Conservation (phyloP, 2,888 invertebrate species). For the Oxystoma pomonae region DNA sequence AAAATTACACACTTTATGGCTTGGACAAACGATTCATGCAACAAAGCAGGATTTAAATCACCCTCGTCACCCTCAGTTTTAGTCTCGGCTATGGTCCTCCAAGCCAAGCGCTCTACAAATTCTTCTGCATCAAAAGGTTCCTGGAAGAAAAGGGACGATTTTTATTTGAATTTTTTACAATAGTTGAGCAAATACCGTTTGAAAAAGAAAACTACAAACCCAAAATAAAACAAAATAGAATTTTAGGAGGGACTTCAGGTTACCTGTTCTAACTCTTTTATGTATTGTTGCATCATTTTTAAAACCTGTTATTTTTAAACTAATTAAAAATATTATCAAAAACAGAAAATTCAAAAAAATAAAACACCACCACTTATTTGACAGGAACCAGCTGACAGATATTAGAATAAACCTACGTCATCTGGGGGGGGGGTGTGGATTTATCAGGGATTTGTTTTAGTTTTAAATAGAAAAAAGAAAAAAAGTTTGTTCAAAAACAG, state of each 20-base stretch:
- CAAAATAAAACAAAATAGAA: not conserved
- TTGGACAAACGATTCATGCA: constrained; percentile 90
- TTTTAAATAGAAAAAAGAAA: too few species aligned
- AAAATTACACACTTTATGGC: constrained; percentile 68
- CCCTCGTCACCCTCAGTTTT: constrained; percentile 64
- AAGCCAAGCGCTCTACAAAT: constrained; percentile 94
- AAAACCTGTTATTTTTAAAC: constrained; percentile 5
- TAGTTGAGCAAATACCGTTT: too few species aligned
- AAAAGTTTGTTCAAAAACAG: too few species aligned
- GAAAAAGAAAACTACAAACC: too few species aligned
- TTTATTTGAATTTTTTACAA: too few species aligned
- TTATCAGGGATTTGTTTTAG: too few species aligned
- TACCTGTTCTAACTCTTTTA: constrained; percentile 84
- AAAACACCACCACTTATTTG: not conserved
- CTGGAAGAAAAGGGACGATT: too few species aligned
- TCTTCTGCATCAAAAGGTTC: constrained; percentile 97
- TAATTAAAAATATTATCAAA: too few species aligned
- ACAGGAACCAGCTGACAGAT: not conserved
- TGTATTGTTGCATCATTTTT: constrained; percentile 79
- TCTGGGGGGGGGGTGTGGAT: too few species aligned
- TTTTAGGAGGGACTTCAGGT: constrained; percentile 14
- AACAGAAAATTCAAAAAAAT: too few species aligned
- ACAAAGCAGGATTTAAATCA: constrained; percentile 78
- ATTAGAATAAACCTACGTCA: too few species aligned
- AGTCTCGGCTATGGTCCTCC: constrained; percentile 78